Evolutionary conservation across 2,113 vertebrate genomes (phyloP).

Genomic region (Phalacrocorax aristotelis): DNA sequence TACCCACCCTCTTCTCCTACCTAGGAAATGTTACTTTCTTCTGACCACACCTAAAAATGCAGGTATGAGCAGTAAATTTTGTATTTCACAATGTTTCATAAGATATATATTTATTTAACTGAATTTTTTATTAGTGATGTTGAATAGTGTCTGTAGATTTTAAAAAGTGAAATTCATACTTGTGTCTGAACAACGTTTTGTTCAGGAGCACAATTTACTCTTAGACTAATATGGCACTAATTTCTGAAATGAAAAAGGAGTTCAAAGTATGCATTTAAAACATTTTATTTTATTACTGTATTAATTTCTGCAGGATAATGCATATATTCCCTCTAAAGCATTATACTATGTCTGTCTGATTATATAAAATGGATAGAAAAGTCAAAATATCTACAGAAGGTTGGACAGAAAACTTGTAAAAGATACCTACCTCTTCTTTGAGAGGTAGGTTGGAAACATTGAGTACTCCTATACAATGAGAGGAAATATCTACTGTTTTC

Average conservation of each 20-base stretch:
- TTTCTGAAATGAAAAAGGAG: not conserved
- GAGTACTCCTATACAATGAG: not conserved
- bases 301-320: not conserved
- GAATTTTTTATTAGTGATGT: not conserved
- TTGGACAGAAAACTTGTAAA: not conserved
- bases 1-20: not conserved
- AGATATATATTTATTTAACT: not conserved
- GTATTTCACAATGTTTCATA: too few species aligned
- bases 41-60: not conserved
- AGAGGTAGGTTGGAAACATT: not conserved
- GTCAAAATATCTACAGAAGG: not conserved
- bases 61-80: not conserved
- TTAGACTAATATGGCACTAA: too few species aligned
- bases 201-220: not conserved
- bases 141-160: not conserved
- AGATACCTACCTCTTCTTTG: not conserved
- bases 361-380: not conserved
- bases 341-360: not conserved
- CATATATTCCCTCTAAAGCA: not conserved
- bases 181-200: not conserved
- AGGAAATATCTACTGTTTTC: not conserved
- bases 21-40: not conserved
- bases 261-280: not conserved
- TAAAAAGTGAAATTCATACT: too few species aligned
- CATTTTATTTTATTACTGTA: not conserved